Conservation (phyloP, 1,140 invertebrate species). For the Drosophila biarmipes region DNA sequence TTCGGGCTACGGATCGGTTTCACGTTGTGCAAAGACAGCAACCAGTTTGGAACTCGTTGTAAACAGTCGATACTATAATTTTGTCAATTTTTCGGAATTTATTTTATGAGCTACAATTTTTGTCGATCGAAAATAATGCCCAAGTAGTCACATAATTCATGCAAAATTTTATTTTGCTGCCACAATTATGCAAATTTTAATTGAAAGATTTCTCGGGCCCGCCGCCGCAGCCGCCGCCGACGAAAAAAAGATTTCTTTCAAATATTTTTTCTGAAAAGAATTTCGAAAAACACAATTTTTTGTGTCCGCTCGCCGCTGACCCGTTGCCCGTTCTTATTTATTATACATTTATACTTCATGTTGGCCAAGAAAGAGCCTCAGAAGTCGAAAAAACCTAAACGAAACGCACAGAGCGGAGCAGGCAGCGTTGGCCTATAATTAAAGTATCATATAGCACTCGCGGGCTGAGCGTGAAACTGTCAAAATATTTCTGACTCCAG, state of each 20-base stretch:
- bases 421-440: conserved; percentile 67
- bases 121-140: conserved; percentile 70
- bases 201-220: conserved; percentile 69
- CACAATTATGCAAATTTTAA: conserved; percentile 82
- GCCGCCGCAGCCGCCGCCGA: conserved; percentile 22
- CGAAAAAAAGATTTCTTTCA: conserved; percentile 41
- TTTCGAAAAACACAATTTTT: conserved; percentile 53
- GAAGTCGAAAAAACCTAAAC: conserved; percentile 17
- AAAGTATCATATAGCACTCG: conserved; percentile 82
- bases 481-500: conserved; percentile 73
- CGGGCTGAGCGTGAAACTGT: conserved; percentile 79
- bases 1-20: conserved; percentile 70
- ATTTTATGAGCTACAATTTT: conserved; percentile 80
- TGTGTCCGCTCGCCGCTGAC: conserved; percentile 26
- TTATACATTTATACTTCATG: conserved; percentile 61
- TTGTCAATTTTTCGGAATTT: conserved; percentile 79
- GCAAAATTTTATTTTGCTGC: conserved; percentile 70
- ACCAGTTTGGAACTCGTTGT: conserved; percentile 74
- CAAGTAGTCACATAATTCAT: conserved; percentile 82
- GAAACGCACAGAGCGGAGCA: conserved; percentile 23
- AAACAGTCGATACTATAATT: conserved; percentile 75
- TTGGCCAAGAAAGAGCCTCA: conserved; percentile 26
- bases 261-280: conserved; percentile 58
- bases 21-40: conserved; percentile 64
- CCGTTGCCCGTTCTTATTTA: conserved; percentile 65